Evolutionary conservation across 2,888 invertebrate genomes (phyloP).

Genomic region (Sphaerophoria rueppellii): DNA sequence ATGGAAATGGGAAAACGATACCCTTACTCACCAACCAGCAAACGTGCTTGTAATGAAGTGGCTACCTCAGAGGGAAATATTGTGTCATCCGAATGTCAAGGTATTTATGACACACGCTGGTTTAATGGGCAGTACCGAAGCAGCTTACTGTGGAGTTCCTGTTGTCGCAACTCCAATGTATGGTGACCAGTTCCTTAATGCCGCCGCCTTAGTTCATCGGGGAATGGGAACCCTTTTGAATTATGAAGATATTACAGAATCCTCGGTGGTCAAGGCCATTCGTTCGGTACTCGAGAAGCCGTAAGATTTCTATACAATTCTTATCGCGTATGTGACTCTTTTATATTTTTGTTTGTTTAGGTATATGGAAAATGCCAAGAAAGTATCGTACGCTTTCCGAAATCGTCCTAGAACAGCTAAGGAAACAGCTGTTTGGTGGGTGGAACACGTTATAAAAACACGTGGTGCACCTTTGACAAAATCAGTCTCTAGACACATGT

Average conservation of each 20-base stretch:
- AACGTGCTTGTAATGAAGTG: slow-evolving; percentile 87
- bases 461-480: slow-evolving; percentile 84
- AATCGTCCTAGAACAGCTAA: slow-evolving; percentile 84
- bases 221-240: slow-evolving; percentile 84
- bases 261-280: slow-evolving; percentile 83
- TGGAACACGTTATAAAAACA: slow-evolving; percentile 86
- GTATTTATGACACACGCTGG: slow-evolving; percentile 90
- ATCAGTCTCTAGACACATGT: slow-evolving; percentile 80
- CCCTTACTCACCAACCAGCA: slow-evolving; percentile 84
- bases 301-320: slow-evolving; percentile 78
- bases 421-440: slow-evolving; percentile 86
- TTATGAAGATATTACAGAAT: slow-evolving; percentile 83
- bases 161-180: slow-evolving; percentile 86
- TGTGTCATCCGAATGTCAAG: slow-evolving; percentile 88
- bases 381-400: slow-evolving; percentile 83
- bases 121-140: slow-evolving; percentile 87
- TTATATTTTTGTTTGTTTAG: slow-evolving; percentile 68
- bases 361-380: slow-evolving; percentile 81
- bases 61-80: slow-evolving; percentile 88
- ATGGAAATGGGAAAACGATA: slow-evolving; percentile 88
- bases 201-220: slow-evolving; percentile 83
- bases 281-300: slow-evolving; percentile 81
- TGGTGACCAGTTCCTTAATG: slow-evolving; percentile 86
- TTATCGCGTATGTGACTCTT: neutral
- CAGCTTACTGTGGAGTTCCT: slow-evolving; percentile 86